These are phyloP conservation scores for Conomelus anceps DNA, from an alignment of 2,888 invertebrate genomes.

Conservation along the genomic window DNA sequence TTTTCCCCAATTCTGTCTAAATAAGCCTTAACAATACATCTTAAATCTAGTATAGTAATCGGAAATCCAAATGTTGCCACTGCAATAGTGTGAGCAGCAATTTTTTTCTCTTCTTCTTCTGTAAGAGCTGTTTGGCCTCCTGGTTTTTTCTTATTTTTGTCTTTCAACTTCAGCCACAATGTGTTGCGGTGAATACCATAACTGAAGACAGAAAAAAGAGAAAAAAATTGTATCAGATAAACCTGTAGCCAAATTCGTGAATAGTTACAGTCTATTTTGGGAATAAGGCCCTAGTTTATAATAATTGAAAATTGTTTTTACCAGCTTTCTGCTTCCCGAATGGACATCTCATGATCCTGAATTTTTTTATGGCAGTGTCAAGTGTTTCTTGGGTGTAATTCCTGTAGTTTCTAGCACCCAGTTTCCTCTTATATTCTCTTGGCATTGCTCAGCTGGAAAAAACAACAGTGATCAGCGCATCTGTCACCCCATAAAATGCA, in stretches of 20 bases:
- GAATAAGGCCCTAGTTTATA: not conserved
- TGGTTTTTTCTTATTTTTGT: too few relatives aligned
- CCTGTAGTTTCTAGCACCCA: slow-evolving; percentile 7
- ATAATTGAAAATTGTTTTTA: slow-evolving; percentile 1
- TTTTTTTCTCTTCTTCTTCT: too few relatives aligned
- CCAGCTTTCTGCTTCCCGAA: slow-evolving; percentile 4
- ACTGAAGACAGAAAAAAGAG: not conserved
- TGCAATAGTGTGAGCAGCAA: too few relatives aligned
- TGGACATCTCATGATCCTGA: not conserved
- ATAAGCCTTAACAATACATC: not conserved
- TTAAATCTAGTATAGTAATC: not conserved
- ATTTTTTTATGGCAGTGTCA: not conserved
- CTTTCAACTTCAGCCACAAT: too few relatives aligned
- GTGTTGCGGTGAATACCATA: slow-evolving; percentile 6
- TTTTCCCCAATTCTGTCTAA: not conserved
- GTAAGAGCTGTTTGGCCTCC: too few relatives aligned
- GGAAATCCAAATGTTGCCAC: too few relatives aligned
- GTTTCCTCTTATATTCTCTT: slow-evolving; percentile 6
- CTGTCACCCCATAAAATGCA: not conserved
- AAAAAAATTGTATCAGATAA: not conserved
- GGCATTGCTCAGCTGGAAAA: not conserved
- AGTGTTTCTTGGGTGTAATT: slow-evolving; percentile 16
- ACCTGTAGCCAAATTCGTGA: not conserved
- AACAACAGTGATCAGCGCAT: not conserved
- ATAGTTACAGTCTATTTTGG: not conserved